A percentile compares a stretch with the other conserved stretches of the same genome.
These are phyloP conservation scores for Corydoras sp. DNA, from an alignment of 2,113 vertebrate genomes.

Conservation along the genomic window DNA sequence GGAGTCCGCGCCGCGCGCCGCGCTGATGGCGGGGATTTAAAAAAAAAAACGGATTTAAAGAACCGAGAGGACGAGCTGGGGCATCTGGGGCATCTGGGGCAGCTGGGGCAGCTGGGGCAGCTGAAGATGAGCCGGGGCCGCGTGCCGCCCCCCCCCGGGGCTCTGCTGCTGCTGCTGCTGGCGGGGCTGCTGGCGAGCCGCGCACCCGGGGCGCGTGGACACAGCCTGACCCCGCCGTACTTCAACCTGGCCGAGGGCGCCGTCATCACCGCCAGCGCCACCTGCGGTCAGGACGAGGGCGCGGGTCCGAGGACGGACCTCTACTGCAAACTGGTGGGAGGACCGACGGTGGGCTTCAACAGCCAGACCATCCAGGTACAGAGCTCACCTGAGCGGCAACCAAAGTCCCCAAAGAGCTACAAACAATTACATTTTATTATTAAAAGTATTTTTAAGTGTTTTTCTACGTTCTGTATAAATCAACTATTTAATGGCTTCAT, in stretches of 20 bases:
- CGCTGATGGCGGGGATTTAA: too few relatives aligned
- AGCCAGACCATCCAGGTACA: slow-evolving; percentile 81
- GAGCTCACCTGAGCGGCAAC: neutral
- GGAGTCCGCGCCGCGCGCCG: too few relatives aligned
- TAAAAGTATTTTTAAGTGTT: too few relatives aligned
- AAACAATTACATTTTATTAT: too few relatives aligned
- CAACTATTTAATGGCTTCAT: too few relatives aligned
- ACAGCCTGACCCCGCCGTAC: slow-evolving; percentile 79
- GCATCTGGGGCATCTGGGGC: too few relatives aligned
- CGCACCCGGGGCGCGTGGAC: slow-evolving; percentile 49
- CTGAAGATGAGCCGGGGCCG: too few relatives aligned
- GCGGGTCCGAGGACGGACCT: slow-evolving; percentile 67
- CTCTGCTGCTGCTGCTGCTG: slow-evolving; percentile 20
- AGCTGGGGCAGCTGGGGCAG: too few relatives aligned
- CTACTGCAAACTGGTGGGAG: slow-evolving; percentile 87
- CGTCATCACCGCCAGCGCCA: slow-evolving; percentile 75
- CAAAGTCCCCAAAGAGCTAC: too few relatives aligned
- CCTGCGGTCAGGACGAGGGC: slow-evolving; percentile 77
- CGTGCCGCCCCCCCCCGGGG: neutral
- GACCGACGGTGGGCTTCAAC: slow-evolving; percentile 61
- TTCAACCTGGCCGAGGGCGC: slow-evolving; percentile 80
- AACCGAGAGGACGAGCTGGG: too few relatives aligned
- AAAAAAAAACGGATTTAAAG: too few relatives aligned
- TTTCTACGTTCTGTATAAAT: too few relatives aligned
- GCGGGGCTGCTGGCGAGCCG: slow-evolving; percentile 28